Evolutionary conservation across 2,888 invertebrate genomes (phyloP).

Genomic region (Andrena trimmerana): DNA sequence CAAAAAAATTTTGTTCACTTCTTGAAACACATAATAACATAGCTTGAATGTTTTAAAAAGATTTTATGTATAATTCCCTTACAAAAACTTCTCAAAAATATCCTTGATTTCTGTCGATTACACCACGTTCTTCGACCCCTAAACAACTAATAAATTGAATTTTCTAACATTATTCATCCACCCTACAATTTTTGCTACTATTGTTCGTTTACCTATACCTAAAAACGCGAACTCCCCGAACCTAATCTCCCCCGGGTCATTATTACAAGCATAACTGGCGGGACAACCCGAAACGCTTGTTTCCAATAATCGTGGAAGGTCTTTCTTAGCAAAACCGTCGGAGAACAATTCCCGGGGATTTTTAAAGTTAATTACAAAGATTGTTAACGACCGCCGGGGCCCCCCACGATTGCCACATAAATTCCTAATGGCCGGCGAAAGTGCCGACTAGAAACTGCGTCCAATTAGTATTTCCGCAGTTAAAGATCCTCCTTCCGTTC

Average conservation of each 20-base stretch:
- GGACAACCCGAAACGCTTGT: not conserved
- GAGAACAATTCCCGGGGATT: constrained; percentile 18
- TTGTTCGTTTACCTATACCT: too few species aligned
- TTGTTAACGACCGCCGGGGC: constrained; percentile 25
- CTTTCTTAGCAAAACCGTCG: not conserved
- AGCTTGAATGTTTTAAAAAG: too few species aligned
- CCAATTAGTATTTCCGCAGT: constrained; percentile 49
- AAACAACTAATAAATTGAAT: too few species aligned
- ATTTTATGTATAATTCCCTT: too few species aligned
- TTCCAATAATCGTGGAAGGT: not conserved
- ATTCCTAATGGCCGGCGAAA: constrained; percentile 20
- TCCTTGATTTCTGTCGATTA: too few species aligned
- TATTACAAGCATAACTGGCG: not conserved
- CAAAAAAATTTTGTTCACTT: too few species aligned
- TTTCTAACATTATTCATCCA: too few species aligned
- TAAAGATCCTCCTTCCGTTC: constrained; percentile 27
- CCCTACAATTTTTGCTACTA: too few species aligned
- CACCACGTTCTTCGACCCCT: too few species aligned
- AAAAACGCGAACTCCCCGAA: not conserved
- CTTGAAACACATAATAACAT: too few species aligned
- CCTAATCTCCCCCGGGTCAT: not conserved
- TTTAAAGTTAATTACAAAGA: constrained; percentile 54
- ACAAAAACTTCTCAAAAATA: too few species aligned
- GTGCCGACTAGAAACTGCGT: constrained; percentile 25
- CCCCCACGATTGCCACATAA: constrained; percentile 23